Conservation (phyloP, 1,140 invertebrate species). For the Aphaenogaster floridana region DNA sequence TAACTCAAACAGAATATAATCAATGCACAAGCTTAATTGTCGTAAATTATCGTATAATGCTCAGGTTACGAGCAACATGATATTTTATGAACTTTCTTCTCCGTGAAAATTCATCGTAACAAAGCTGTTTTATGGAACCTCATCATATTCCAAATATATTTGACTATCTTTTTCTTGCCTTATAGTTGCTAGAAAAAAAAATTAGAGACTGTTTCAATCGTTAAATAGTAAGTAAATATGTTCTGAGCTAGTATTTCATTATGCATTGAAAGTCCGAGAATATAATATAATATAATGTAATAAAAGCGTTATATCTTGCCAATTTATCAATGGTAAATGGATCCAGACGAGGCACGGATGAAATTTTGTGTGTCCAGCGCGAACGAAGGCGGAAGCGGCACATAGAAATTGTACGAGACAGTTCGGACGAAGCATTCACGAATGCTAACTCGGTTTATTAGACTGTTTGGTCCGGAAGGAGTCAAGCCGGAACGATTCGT, state of each 20-base stretch:
- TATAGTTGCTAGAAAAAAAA: background rate
- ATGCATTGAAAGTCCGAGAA: background rate
- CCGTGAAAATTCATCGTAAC: conserved; percentile 26
- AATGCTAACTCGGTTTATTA: conserved; percentile 66
- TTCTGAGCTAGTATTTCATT: background rate
- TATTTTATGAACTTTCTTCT: conserved; percentile 52
- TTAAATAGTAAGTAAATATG: background rate
- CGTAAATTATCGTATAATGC: conserved; percentile 44
- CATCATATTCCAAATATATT: background rate
- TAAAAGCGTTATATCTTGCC: background rate
- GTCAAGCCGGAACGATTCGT: conserved; percentile 58
- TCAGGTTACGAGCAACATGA: conserved; percentile 38
- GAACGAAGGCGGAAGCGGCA: conserved; percentile 45
- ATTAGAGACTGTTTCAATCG: background rate
- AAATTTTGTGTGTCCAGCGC: conserved; percentile 41
- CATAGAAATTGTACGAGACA: conserved; percentile 64
- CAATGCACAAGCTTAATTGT: conserved; percentile 42
- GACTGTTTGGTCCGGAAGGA: conserved; percentile 60
- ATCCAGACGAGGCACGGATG: conserved; percentile 8
- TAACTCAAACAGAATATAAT: conserved; percentile 49
- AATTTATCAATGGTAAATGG: conserved; percentile 44
- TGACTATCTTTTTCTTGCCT: background rate
- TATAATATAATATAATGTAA: background rate
- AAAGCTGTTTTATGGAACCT: background rate
- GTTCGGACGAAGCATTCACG: conserved; percentile 62